phyloP scores from a whole-genome alignment of 1,140 invertebrate species.

The Phocides pigmalion region DNA sequence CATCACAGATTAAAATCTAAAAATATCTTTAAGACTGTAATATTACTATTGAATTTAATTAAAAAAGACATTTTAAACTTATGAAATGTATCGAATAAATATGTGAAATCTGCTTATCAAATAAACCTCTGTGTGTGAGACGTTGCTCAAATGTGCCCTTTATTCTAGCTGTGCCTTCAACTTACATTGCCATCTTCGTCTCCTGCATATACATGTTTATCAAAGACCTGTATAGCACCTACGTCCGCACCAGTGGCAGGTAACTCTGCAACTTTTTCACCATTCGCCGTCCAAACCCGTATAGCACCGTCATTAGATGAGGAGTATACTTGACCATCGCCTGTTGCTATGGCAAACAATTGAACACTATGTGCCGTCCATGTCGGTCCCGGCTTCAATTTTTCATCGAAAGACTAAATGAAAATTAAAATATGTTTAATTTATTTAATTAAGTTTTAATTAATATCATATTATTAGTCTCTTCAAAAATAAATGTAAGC shows the following conservation, averaged over 20 bases:
- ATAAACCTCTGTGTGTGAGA: no score
- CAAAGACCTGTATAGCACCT: constrained; percentile 51
- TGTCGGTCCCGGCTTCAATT: constrained; percentile 49
- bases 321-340: constrained; percentile 58
- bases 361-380: constrained; percentile 71
- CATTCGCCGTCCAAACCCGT: constrained; percentile 60
- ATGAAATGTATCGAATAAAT: no score
- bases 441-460: no score
- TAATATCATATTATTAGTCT: no score
- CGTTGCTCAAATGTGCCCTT: no score
- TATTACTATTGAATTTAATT: no score
- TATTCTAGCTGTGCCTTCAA: constrained; percentile 17
- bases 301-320: constrained; percentile 68
- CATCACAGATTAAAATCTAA: no score
- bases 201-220: constrained; percentile 62
- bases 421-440: constrained; percentile 18
- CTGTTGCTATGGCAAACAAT: constrained; percentile 66
- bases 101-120: no score
- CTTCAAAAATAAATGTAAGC: no score
- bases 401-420: constrained; percentile 59
- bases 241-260: constrained; percentile 53
- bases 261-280: constrained; percentile 61
- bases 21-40: no score
- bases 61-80: no score
- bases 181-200: constrained; percentile 75